phyloP scores from a whole-genome alignment of 1,140 invertebrate genomes.

The Drosophila trapezifrons region DNA sequence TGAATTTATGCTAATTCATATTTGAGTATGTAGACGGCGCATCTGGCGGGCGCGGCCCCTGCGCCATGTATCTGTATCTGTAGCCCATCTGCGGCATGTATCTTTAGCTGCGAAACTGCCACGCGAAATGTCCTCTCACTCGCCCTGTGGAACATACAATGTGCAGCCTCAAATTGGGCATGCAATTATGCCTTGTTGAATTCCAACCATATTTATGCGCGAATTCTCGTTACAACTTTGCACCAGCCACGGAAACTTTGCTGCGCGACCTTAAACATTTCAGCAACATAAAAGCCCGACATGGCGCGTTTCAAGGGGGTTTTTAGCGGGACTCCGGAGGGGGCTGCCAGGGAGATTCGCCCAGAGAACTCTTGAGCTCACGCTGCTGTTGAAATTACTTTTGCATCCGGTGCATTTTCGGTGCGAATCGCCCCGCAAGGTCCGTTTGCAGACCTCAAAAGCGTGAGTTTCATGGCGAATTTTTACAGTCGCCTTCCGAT shows the following conservation, averaged over 20 bases:
- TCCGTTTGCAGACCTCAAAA: slow-evolving; percentile 66
- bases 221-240: slow-evolving; percentile 31
- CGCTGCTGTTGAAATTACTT: slow-evolving; percentile 74
- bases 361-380: slow-evolving; percentile 38
- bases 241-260: slow-evolving; percentile 37
- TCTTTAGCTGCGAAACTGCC: slow-evolving; percentile 29
- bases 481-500: slow-evolving; percentile 76
- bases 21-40: slow-evolving; percentile 72
- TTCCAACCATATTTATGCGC: slow-evolving; percentile 69
- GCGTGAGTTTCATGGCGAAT: slow-evolving; percentile 73
- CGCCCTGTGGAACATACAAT: slow-evolving; percentile 13
- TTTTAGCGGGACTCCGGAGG: background rate
- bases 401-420: slow-evolving; percentile 74
- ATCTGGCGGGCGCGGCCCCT: slow-evolving; percentile 45
- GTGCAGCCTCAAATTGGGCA: slow-evolving; percentile 42
- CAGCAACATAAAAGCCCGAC: slow-evolving; percentile 36
- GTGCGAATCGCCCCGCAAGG: slow-evolving; percentile 66
- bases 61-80: slow-evolving; percentile 25
- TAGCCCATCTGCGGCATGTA: slow-evolving; percentile 28
- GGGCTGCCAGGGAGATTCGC: background rate
- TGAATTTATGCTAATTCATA: slow-evolving; percentile 82
- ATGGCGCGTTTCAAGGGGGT: slow-evolving; percentile 1
- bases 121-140: slow-evolving; percentile 13
- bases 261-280: slow-evolving; percentile 46
- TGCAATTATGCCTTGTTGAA: slow-evolving; percentile 77